Evolutionary conservation across 2,888 invertebrate genomes (phyloP), one percentile per base, ranked within the genome.

Genomic region (Dinocampus coccinellae): DNA sequence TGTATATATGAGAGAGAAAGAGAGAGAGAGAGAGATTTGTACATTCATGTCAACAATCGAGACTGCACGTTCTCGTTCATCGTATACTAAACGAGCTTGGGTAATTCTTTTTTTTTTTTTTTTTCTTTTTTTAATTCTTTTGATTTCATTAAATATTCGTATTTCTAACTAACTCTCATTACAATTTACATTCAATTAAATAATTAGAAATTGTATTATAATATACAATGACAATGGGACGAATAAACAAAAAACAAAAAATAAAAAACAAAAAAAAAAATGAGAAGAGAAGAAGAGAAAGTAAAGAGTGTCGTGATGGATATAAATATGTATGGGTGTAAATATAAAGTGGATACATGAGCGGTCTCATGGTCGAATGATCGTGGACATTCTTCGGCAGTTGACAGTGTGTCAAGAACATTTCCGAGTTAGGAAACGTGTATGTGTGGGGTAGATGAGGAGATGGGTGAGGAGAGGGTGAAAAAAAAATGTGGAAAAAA

Each of bases 361-460:
- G 0, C 29, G 26, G n/a, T n/a, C 11, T 26, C 26, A 33, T 26
- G 34, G 57, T 57, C 16, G 29, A 11, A 24, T 33, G n/a, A 55
- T 26, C 13, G 22, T 16, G 57, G 33, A 58, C 57, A 16, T 39
- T 66, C 65, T 66, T 33, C 58, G 58, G n/a, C 58, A 58, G 67
- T 67, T 42, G 42, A 42, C 67, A 42, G 42, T 58, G 47, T 47
- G 58, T 67, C 58, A 29, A 13, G 67, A 33, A 34, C 33, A 67
- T 58, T 3, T 16, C 22, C n/a, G n/a, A n/a, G n/a, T n/a, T n/a
- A n/a, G n/a, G n/a, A n/a, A n/a, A n/a, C n/a, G n/a, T n/a, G n/a
- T n/a, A n/a, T n/a, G n/a, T n/a, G n/a, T n/a, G n/a, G n/a, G n/a
- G n/a, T n/a, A n/a, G n/a, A n/a, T n/a, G n/a, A n/a, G n/a, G n/a